Evolutionary conservation across 2,797 vertebrate genomes (phyloP), one percentile per base, ranked within the genome.

Genomic region (Synanceia verrucosa): DNA sequence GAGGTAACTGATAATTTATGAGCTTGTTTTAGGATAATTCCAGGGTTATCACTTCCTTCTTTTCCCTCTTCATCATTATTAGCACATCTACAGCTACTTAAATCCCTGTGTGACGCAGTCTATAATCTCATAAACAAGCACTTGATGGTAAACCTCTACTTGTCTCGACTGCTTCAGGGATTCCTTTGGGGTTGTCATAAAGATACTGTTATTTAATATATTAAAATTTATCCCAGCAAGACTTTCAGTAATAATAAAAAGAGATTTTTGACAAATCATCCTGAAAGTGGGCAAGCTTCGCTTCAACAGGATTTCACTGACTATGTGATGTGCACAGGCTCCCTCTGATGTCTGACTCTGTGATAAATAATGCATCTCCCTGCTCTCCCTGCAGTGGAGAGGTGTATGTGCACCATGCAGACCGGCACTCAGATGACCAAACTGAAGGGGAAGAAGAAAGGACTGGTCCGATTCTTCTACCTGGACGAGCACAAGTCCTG

Each of bases 321-420:
- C 3, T 57, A 57, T 37, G 31, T 41, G 21, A 24, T 65, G n/a
- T n/a, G n/a, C n/a, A n/a, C n/a, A n/a, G n/a, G n/a, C 36, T 29
- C 43, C 19, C 11, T 10, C 3, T 39, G 23, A 56, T 53, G 64
- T 72, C 43, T 65, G 44, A 18, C 14, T 59, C 31, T 34, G 23
- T 52, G 24, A 57, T 63, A 0, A 61, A 53, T 61, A 24, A 46
- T 13, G 6, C 41, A 4, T 65, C 29, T 70, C 9, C 4, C 21
- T 72, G 37, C 85, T 60, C 18, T 47, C 3, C 50, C 37, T 82
- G 6, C 28, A 99, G 98, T 99, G 95, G 98, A 99, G 92, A 94
- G 94, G 83, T 98, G 96, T 55, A 97, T 99, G 96, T 96, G 93
- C 63, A 94, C 93, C 87, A 98, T 99, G 97, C 98, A 99, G 82